Evolutionary conservation across 2,888 invertebrate species (phyloP), one percentile per base, ranked within the genome.

Genomic region (Sphaerolaimus hirsutus): DNA sequence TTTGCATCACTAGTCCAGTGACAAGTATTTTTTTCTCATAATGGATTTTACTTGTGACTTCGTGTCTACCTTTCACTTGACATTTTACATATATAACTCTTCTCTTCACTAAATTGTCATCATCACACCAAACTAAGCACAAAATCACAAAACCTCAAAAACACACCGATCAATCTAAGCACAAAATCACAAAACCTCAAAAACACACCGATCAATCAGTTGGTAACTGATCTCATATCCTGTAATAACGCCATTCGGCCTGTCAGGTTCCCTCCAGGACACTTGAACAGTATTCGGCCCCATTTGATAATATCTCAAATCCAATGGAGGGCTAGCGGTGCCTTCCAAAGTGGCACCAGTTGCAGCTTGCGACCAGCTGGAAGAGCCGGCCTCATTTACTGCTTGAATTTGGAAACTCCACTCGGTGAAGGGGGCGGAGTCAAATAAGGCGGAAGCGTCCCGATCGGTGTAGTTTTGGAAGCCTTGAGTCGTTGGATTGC

Each of bases 201-300:
- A 25, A 22, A 43, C 46, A 40, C 45, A 53, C 52, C 53, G 50
- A 1, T 56, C 56, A 24, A 58, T 51, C 22, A 62, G 54, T 48
- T 62, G 61, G 47, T 62, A 62, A 37, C 59, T 59, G 48, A 62
- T 57, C 45, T 62, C 61, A 47, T 62, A 62, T 22, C 54, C 54
- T 10, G 55, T 54, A 43, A 62, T 55, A 23, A 52, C 51, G 41
- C 61, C 61, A 49, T 62, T 60, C 17, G 59, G 60, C 37, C 57
- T 54, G 27, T 49, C 49, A 14, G 62, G 62, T 37, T 55, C 56
- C 10, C 55, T 50, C 62, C 62, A 62, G 27, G 53, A 51, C 35
- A 56, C 52, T 29, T 58, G 61, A n/a, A 58, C 53, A 10, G 55
- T 49, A 44, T 58, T 57, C 5, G 58, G 48, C 24, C 59, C 54